Conservation (phyloP, 2,113 vertebrate species). For the Rhabdomys dilectus region DNA sequence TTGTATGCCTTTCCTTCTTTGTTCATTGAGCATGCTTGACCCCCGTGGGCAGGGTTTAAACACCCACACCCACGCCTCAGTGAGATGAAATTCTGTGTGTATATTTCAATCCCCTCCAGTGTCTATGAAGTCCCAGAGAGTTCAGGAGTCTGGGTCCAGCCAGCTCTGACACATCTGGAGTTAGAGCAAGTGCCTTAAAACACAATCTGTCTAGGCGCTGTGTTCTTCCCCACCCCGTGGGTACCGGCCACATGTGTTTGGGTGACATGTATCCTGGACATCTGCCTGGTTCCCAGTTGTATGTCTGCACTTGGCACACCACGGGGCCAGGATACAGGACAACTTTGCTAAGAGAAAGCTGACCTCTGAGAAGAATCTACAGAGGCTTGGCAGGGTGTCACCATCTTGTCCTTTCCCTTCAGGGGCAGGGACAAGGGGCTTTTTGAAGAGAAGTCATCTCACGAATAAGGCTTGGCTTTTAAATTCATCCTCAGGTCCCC, state of each 20-base stretch:
- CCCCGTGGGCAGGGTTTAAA: not conserved
- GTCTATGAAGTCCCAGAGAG: not conserved
- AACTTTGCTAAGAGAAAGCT: not conserved
- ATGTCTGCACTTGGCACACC: rapidly evolving
- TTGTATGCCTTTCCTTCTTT: too few species aligned
- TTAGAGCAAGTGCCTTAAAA: not conserved
- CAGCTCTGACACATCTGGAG: rapidly evolving
- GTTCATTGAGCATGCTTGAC: not conserved
- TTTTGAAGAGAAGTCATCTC: not conserved
- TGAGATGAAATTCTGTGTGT: not conserved
- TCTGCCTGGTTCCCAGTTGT: not conserved
- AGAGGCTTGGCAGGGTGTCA: not conserved
- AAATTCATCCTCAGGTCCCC: not conserved
- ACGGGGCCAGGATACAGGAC: rapidly evolving
- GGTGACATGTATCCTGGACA: not conserved
- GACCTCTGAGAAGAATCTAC: not conserved
- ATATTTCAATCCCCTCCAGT: not conserved
- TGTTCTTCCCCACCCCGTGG: not conserved
- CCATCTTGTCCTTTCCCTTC: not conserved
- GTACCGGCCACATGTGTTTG: not conserved
- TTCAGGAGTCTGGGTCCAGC: not conserved
- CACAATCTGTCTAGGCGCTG: rapidly evolving
- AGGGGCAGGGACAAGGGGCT: too few species aligned
- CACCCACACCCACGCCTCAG: not conserved
- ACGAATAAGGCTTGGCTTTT: not conserved